Conservation (phyloP, 2,797 vertebrate species). For the Periophthalmus magnuspinnatus region DNA sequence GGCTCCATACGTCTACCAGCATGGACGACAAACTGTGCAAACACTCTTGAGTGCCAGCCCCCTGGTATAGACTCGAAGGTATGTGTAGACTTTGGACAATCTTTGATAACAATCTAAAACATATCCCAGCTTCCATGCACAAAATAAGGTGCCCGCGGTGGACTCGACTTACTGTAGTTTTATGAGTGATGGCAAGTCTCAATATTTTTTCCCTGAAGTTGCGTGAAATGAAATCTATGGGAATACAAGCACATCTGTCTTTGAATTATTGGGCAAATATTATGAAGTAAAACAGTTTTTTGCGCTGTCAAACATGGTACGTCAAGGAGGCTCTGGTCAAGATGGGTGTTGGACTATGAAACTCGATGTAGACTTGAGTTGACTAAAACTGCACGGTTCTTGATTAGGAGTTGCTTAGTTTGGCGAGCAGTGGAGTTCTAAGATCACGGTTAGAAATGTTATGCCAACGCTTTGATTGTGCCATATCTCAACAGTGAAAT, state of each 20-base stretch:
- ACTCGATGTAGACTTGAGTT: constrained; percentile 32
- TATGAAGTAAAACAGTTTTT: constrained; percentile 71
- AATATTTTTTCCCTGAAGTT: constrained; percentile 22
- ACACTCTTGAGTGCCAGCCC: constrained; percentile 59
- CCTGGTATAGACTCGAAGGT: constrained; percentile 65
- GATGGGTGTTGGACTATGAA: constrained; percentile 53
- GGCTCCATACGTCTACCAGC: constrained; percentile 56
- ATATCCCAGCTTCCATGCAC: constrained; percentile 53
- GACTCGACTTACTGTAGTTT: constrained; percentile 56
- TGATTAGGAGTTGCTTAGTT: constrained; percentile 18
- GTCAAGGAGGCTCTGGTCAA: constrained; percentile 46
- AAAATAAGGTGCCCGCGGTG: constrained; percentile 57
- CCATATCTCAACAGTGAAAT: constrained; percentile 20
- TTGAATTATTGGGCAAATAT: constrained; percentile 75
- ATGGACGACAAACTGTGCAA: constrained; percentile 63
- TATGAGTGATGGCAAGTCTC: constrained; percentile 40
- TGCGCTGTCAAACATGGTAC: constrained; percentile 65
- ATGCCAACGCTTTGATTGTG: constrained; percentile 22
- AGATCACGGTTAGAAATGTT: constrained; percentile 22
- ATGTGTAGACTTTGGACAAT: constrained; percentile 74
- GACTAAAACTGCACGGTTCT: constrained; percentile 23
- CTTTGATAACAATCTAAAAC: constrained; percentile 75
- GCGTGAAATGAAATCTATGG: constrained; percentile 68
- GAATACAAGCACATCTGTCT: constrained; percentile 71
- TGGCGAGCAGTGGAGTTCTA: constrained; percentile 1